Base-by-base conservation (phyloP, 2,797 vertebrate genomes). In the Tadarida brasiliensis region DNA sequence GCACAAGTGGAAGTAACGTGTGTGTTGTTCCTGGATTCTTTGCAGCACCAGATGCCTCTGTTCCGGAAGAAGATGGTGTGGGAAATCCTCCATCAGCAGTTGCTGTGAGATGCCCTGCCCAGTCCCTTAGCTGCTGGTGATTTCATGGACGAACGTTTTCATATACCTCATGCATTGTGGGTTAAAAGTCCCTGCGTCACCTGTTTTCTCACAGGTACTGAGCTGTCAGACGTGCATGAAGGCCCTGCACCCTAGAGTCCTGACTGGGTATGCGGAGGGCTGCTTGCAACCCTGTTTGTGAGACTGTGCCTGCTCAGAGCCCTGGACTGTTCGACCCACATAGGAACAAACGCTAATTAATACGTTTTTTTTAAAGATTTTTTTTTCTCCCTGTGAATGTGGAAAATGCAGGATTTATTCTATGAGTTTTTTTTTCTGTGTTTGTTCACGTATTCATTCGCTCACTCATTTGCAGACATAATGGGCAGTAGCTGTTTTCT, bases 31-130 rank as follows among this genome's bases (percentile, higher is more conserved):
- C n/a, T 54, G 92, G 95, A 94, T 94, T 73, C 97, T 96, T 95
- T 97, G 3, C 98, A 99, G 99, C 98, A 98, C 94, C 98, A 99
- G 98, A 99, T 99, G 99, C 99, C 99, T 93, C 98, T 99, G 93
- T 99, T 99, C 98, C 99, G 99, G 91, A 99, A 98, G 97, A 98
- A 98, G 97, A 99, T 99, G 99, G 99, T 99, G 94, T 99, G 99
- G 99, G 99, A 99, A 98, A 99, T 99, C 95, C 98, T 99, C 82
- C 99, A 99, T 97, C 99, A 99, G 98, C 99, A 98, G 98, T 98
- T 99, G 98, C 98, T 99, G 96, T 99, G 98, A 98, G 85, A n/a
- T 44, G 67, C 73, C 92, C 65, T 0, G 3, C 91, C 84, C 84
- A 22, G 44, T 71, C 93, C 95, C 91, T 94, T 84, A 57, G 97